phyloP scores from a whole-genome alignment of 2,113 vertebrate species.

The Chrysemys picta region DNA sequence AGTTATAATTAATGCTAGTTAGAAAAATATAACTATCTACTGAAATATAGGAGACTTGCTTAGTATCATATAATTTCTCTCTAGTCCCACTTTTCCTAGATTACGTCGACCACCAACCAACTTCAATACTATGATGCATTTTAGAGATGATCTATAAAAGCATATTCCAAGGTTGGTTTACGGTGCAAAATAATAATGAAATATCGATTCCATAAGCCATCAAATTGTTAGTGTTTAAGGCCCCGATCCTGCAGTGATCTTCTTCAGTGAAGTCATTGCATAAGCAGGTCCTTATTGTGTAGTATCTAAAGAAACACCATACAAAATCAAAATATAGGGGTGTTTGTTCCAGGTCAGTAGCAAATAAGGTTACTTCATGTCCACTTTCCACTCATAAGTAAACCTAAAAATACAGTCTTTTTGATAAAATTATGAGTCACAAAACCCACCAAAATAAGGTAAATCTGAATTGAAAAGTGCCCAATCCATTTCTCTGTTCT shows the following conservation, averaged over 20 bases:
- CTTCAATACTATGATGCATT: not conserved
- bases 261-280: not conserved
- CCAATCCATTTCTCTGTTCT: not conserved
- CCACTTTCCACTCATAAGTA: not conserved
- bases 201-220: not conserved
- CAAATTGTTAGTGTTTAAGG: not conserved
- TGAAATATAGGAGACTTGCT: not conserved
- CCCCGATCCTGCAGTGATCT: not conserved
- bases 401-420: not conserved
- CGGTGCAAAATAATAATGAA: not conserved
- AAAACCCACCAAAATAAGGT: not conserved
- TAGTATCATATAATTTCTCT: not conserved
- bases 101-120: not conserved
- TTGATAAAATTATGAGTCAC: not conserved
- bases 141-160: not conserved
- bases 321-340: not conserved
- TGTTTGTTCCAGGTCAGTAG: not conserved
- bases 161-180: not conserved
- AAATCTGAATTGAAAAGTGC: not conserved
- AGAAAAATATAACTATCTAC: not conserved
- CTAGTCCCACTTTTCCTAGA: not conserved
- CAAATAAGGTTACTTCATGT: not conserved
- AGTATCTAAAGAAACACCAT: not conserved
- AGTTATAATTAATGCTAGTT: not conserved
- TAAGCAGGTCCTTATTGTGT: not conserved